Conservation (phyloP, 2,797 vertebrate species). For the Phalanger gymnotis region DNA sequence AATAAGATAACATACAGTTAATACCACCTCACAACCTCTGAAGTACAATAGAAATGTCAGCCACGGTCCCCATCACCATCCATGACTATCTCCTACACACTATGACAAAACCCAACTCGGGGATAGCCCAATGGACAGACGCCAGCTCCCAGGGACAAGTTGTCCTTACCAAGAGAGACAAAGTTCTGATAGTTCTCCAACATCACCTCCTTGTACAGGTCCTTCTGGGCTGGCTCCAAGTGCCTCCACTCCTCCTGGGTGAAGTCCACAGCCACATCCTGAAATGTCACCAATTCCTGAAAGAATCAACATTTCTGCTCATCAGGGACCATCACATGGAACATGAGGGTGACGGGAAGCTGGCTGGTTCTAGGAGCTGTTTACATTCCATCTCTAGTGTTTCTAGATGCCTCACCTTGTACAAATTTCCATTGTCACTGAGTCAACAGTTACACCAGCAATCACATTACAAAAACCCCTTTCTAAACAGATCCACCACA, state of each 20-base stretch:
- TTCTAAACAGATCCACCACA: not conserved
- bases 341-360: not conserved
- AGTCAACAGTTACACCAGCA: not conserved
- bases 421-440: not conserved
- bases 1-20: not conserved
- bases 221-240: constrained; percentile 62
- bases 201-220: constrained; percentile 69
- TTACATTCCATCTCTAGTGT: not conserved
- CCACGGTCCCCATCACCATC: not conserved
- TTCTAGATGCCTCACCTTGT: not conserved
- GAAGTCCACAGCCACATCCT: constrained; percentile 69
- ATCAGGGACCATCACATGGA: not conserved
- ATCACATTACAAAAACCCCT: not conserved
- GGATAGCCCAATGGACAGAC: not conserved
- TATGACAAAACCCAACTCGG: not conserved
- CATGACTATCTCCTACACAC: not conserved
- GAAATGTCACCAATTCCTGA: constrained; percentile 48
- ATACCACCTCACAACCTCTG: not conserved
- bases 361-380: not conserved
- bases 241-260: constrained; percentile 73
- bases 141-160: not conserved
- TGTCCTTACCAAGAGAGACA: constrained; percentile 45
- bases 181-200: constrained; percentile 66
- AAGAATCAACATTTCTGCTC: not conserved
- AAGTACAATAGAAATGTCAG: not conserved